A percentile compares a stretch with the other conserved stretches of the same genome.
phyloP scores from a whole-genome alignment of 2,113 vertebrate species.

The Casuarius casuarius region DNA sequence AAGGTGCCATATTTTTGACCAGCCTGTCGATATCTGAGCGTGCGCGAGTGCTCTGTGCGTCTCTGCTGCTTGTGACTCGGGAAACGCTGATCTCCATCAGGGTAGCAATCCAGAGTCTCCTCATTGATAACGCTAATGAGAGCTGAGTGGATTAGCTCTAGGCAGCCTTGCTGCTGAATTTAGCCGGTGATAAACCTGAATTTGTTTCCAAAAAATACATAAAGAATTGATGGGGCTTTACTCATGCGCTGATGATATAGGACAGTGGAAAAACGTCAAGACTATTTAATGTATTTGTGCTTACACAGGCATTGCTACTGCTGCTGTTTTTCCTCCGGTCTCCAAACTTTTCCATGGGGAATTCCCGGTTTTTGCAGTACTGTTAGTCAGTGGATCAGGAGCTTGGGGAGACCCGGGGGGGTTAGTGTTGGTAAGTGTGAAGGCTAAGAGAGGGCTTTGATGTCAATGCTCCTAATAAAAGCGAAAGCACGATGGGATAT shows the following conservation, averaged over 20 bases:
- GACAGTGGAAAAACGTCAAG: neutral
- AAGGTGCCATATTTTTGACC: neutral
- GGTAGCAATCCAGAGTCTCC: neutral
- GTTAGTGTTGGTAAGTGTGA: neutral
- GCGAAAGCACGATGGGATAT: neutral
- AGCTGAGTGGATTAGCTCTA: neutral
- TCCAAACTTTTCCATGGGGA: neutral
- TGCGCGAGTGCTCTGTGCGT: accelerated
- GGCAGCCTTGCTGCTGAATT: neutral
- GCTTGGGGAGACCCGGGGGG: accelerated
- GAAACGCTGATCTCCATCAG: neutral
- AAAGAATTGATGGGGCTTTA: neutral
- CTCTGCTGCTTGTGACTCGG: neutral
- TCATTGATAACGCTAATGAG: neutral
- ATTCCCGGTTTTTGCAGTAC: neutral
- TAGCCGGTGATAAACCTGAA: neutral
- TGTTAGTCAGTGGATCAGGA: neutral
- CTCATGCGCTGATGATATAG: neutral
- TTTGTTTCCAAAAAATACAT: accelerated
- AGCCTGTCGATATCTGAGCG: neutral
- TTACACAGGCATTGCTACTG: neutral
- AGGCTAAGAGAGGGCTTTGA: neutral
- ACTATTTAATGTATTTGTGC: neutral
- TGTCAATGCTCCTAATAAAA: neutral
- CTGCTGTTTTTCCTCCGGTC: neutral